Percentiles rank a stretch among this genome's conserved stretches.
These are phyloP conservation scores for Argya squamiceps DNA, from an alignment of 2,797 vertebrate species.

Conservation along the genomic window DNA sequence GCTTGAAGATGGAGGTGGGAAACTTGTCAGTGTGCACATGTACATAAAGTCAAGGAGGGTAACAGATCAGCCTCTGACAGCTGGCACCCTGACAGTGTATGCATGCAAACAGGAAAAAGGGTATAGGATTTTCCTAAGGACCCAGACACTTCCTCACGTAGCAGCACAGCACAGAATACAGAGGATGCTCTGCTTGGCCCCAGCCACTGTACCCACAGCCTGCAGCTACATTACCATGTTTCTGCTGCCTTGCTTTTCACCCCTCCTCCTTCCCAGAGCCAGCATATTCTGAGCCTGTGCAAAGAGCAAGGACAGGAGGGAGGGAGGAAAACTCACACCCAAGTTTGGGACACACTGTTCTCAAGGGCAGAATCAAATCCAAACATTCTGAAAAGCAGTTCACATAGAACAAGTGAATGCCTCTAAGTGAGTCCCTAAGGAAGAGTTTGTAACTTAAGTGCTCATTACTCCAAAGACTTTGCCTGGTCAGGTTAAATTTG, in stretches of 20 bases:
- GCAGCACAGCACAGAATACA: background rate
- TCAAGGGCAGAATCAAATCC: background rate
- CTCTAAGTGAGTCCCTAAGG: background rate
- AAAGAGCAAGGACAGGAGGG: background rate
- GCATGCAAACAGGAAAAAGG: background rate
- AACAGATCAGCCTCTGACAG: background rate
- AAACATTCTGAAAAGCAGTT: constrained; percentile 1
- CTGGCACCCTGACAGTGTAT: background rate
- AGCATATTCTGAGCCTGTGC: background rate
- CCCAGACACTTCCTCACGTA: background rate
- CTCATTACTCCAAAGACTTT: background rate
- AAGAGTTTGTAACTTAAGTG: background rate
- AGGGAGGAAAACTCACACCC: background rate
- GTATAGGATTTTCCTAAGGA: background rate
- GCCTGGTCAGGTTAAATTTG: background rate
- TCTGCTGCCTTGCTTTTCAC: background rate
- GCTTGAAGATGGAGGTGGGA: background rate
- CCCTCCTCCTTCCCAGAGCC: background rate
- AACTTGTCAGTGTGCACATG: background rate
- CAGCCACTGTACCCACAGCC: background rate
- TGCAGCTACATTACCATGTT: background rate
- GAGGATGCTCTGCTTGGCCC: background rate
- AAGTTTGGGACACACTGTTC: background rate
- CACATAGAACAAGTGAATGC: background rate
- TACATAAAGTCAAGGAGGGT: background rate